Base-by-base conservation (phyloP, 2,113 vertebrate species). In the Steatornis caripensis region DNA sequence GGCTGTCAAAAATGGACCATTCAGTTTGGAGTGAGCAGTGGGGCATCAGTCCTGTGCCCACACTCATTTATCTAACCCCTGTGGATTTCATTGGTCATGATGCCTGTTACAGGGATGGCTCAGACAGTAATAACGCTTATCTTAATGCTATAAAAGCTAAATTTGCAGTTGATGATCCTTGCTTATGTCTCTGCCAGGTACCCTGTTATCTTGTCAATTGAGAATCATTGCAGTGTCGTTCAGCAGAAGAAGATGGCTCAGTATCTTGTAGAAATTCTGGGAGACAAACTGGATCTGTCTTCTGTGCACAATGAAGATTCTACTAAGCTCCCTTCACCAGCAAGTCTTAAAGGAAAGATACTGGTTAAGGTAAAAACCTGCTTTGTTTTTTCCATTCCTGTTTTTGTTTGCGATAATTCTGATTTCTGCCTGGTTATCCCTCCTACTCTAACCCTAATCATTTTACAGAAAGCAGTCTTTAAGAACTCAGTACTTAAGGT, bases 181-280 rank as follows among this genome's bases (percentile, higher is more conserved):
- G 26, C 26, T n/a, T 81, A 5, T 65, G 41, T 62, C 68, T 77
- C 55, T 61, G 37, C 9, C 95, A 99, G 99, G 64, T 99, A 99
- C 89, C 99, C 99, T 1, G 99, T 99, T 93, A 99, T 99, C 97
- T 97, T 99, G 93, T 99, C 99, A 37, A 98, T 99, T 10, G 99
- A 99, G 98, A 99, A 99, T 97, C 99, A 99, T 96, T 99, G 99
- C 97, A 99, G 99, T 6, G 99, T 99, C 2, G 27, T 98, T 55
- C 99, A 99, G 97, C 99, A 99, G 95, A 99, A 99, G 97, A 99
- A 99, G 97, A 99, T 99, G 99, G 99, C 99, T 34, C 99, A 99
- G 97, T 99, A 99, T 64, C 98, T 99, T 43, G 98, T 57, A 1
- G 99, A 99, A 94, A 98, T 99, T 86, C 97, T 99, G 12, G 99